Conservation (phyloP, 2,113 vertebrate species). For the Hypocryptadius cinnamomeus region DNA sequence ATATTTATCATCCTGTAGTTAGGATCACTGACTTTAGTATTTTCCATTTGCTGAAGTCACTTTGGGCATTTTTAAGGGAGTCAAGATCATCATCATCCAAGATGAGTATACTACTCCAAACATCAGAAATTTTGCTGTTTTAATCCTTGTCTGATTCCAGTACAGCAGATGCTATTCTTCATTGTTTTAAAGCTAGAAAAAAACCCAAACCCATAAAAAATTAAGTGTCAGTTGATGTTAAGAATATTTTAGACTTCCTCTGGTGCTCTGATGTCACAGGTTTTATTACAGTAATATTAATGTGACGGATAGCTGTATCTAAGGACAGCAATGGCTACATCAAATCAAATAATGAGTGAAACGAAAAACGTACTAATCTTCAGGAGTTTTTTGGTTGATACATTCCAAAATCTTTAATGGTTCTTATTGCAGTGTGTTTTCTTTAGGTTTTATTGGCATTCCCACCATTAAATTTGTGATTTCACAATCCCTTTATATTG, state of each 20-base stretch:
- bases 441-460: no score
- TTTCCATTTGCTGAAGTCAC: neutral
- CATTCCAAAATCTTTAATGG: neutral
- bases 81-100: neutral
- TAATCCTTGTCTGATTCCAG: neutral
- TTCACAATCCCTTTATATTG: no score
- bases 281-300: neutral
- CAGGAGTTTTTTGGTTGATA: neutral
- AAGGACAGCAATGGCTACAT: neutral
- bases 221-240: neutral
- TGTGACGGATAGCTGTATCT: neutral
- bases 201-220: neutral
- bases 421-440: no score
- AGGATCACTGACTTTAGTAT: neutral
- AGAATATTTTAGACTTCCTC: neutral
- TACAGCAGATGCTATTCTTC: neutral
- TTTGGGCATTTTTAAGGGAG: neutral
- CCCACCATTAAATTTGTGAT: no score
- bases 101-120: neutral
- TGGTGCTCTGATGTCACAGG: neutral
- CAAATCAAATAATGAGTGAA: neutral
- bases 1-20: neutral
- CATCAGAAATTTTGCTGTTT: neutral
- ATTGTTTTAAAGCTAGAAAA: neutral
- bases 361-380: neutral